Conservation (phyloP, 2,797 vertebrate genomes). For the Emydoidea blandingii region DNA sequence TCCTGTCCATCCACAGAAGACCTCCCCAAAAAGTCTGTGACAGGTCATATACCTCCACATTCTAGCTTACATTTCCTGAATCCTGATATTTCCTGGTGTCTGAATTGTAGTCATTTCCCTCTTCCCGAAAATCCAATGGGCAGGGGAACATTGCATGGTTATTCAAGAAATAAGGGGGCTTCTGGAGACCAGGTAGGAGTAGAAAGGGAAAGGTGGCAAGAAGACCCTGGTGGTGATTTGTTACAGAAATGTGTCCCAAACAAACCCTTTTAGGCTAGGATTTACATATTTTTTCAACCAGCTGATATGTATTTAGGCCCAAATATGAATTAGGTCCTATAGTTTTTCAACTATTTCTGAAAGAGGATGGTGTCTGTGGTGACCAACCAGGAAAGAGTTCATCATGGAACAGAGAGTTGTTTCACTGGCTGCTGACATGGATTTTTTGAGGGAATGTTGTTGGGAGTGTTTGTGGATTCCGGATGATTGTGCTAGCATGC, state of each 20-base stretch:
- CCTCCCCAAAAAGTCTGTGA: not conserved
- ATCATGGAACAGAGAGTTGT: not conserved
- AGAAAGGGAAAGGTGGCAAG: not conserved
- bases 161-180: not conserved
- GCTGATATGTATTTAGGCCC: not conserved
- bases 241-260: not conserved
- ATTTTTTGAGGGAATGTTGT: not conserved
- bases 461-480: not conserved
- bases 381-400: not conserved
- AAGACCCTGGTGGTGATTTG: not conserved
- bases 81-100: not conserved
- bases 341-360: not conserved
- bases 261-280: not conserved
- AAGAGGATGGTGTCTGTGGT: fast-evolving
- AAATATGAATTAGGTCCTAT: not conserved
- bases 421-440: not conserved
- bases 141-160: not conserved
- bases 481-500: not conserved
- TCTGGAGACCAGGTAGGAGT: fast-evolving
- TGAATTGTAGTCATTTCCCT: not conserved
- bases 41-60: not conserved
- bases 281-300: not conserved
- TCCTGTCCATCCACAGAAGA: not conserved
- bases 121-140: fast-evolving
- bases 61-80: not conserved